Percentiles rank a stretch among this genome's conserved stretches.
Evolutionary conservation across 2,888 invertebrate species (phyloP).

Genomic region (Parnassius smintheus): DNA sequence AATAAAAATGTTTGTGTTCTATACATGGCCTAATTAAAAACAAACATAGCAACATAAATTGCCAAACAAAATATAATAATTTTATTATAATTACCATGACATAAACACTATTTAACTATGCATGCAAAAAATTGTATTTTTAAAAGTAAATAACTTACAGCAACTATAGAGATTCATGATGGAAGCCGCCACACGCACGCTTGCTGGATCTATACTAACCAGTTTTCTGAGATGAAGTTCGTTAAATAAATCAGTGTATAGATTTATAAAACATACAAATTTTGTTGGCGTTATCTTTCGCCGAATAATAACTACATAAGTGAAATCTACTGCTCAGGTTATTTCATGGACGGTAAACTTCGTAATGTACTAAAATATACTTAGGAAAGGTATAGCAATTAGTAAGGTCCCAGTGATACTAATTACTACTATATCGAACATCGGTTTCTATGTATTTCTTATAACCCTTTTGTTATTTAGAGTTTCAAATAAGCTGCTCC

Average conservation of each 20-base stretch:
- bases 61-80: no score
- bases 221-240: constrained; percentile 15
- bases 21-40: no score
- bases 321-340: no score
- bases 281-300: not conserved
- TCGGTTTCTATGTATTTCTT: not conserved
- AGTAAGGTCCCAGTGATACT: not conserved
- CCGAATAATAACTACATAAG: not conserved
- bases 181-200: constrained; percentile 26
- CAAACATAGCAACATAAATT: no score
- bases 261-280: not conserved
- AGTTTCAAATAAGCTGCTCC: no score
- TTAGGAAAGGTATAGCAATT: not conserved
- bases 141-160: constrained; percentile 40
- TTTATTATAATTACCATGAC: no score
- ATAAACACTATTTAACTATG: no score
- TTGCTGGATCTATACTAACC: constrained; percentile 25
- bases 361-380: not conserved
- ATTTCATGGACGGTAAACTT: no score
- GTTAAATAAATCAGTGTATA: constrained; percentile 21
- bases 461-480: no score
- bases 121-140: not conserved
- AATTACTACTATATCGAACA: not conserved
- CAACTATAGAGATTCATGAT: constrained; percentile 43
- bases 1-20: no score